Base-by-base conservation (phyloP, 2,888 invertebrate genomes). In the Disparrhopalites patrizii region DNA sequence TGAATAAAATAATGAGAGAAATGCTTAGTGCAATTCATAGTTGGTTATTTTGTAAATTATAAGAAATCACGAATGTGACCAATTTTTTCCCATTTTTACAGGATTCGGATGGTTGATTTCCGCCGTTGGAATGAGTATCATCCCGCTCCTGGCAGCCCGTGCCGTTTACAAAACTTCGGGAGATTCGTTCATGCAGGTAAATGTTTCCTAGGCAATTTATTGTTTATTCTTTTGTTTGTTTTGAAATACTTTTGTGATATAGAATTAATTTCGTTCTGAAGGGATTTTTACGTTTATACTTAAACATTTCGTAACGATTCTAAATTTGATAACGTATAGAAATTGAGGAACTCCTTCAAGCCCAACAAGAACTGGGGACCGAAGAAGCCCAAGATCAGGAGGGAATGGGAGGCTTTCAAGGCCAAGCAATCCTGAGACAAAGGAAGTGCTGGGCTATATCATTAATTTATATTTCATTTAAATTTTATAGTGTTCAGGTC, bases 281-380 rank as follows among this genome's bases (percentile, higher is more conserved):
- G n/a, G n/a, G n/a, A n/a, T n/a, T n/a, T n/a, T n/a, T n/a, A n/a
- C n/a, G n/a, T n/a, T n/a, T n/a, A n/a, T n/a, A n/a, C n/a, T n/a
- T n/a, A n/a, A n/a, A n/a, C n/a, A n/a, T n/a, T n/a, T n/a, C n/a
- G n/a, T n/a, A n/a, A n/a, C n/a, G n/a, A n/a, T n/a, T n/a, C n/a
- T n/a, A n/a, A n/a, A n/a, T 62, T 31, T 30, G 20, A 30, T 43
- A 23, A 43, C n/a, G n/a, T 38, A 23, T 40, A 67, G 65, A 68
- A 66, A 68, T 15, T 68, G 7, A 50, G 54, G 36, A 57, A 62
- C 23, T 50, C 68, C 2, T 18, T 62, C 7, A 38, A 43, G n/a
- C 68, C 68, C 0, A 62, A 62, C 1, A 10, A 15, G 1, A 47
- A 62, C 18, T 68, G 68, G 68, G 68, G 68, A 15, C 68, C 68